Percentiles rank a stretch among this genome's conserved stretches.
phyloP scores from a whole-genome alignment of 1,140 invertebrate species.

The Drosophila setifemur region DNA sequence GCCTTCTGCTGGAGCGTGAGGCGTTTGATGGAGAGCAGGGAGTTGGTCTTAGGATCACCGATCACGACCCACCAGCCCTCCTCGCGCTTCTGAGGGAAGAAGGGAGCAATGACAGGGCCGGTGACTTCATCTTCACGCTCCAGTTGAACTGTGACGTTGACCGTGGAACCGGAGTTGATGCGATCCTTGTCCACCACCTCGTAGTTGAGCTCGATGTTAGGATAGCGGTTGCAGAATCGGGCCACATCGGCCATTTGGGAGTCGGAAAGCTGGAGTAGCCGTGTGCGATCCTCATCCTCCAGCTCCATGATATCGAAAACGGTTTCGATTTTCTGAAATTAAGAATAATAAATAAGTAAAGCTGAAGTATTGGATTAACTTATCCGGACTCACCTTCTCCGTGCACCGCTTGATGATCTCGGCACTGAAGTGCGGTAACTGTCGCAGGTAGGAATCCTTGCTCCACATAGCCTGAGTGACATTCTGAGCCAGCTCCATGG shows the following conservation, averaged over 20 bases:
- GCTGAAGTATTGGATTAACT: rapidly evolving
- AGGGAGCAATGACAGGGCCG: conserved; percentile 98
- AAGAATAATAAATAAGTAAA: neutral
- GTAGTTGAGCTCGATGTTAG: conserved; percentile 98
- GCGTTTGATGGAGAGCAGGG: conserved; percentile 97
- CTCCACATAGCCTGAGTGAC: conserved; percentile 99
- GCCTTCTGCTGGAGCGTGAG: conserved; percentile 96
- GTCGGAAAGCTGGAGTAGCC: conserved; percentile 92
- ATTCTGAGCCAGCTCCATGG: conserved; percentile 99
- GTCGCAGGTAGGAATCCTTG: conserved; percentile 98
- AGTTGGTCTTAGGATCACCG: conserved; percentile 97
- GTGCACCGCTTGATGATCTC: conserved; percentile 96
- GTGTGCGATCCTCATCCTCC: conserved; percentile 95
- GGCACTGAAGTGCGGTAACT: conserved; percentile 96
- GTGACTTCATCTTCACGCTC: conserved; percentile 98
- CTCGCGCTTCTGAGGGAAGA: conserved; percentile 99
- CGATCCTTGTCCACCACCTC: conserved; percentile 93
- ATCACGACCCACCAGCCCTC: conserved; percentile 99
- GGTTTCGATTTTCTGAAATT: conserved; percentile 91
- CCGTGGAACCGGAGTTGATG: conserved; percentile 90
- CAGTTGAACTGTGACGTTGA: conserved; percentile 94
- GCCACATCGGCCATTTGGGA: conserved; percentile 98
- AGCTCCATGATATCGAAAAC: conserved; percentile 99
- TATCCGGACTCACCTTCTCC: conserved; percentile 85
- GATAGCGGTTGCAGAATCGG: conserved; percentile 98